Base-by-base conservation (phyloP, 2,888 invertebrate species). In the Eilema griseolum region DNA sequence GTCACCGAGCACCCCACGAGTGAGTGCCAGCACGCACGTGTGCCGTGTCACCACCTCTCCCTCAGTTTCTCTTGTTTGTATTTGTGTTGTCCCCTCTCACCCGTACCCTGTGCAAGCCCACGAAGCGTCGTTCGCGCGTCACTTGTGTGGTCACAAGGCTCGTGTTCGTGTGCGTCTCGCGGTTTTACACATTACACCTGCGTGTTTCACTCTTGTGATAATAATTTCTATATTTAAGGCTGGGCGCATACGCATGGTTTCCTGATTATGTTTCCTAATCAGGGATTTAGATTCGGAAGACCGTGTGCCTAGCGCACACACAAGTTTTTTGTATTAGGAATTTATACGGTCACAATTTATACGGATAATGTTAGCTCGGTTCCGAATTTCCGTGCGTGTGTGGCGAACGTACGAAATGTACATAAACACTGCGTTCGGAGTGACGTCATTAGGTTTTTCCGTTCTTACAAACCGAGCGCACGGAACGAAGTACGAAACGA, bases 81-180 rank as follows among this genome's bases (percentile, higher is more conserved):
- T 66, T 31, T 52, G 10, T 61, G 52, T 61, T 61, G 31, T 61
- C 10, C 23, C 69, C 67, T 11, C 3, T 66, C 12, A 1, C 71
- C 59, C 41, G 52, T 28, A 61, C 69, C 69, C 75, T 67, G 92
- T 93, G 93, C 94, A 91, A 84, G 94, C 94, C 94, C 94, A 94
- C 94, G 93, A 88, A 90, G 92, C 80, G 93, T 92, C 90, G 77
- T 61, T 78, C 75, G 81, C 83, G 83, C 81, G 86, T 88, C 83
- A 84, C 83, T 60, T 82, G 82, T 82, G 82, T 83, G 84, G 83
- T 86, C 81, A 63, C 67, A 46, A 70, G 71, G 71, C 69, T 70
- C 72, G 61, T 66, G 70, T 67, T 70, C 72, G 61, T 65, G 69
- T 66, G 46, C 67, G 77, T 69, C 77, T 72, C 71, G 66, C 61